A percentile compares a stretch with the other conserved stretches of the same genome.
Evolutionary conservation across 2,113 vertebrate genomes (phyloP).

Genomic region (Myodes glareolus): DNA sequence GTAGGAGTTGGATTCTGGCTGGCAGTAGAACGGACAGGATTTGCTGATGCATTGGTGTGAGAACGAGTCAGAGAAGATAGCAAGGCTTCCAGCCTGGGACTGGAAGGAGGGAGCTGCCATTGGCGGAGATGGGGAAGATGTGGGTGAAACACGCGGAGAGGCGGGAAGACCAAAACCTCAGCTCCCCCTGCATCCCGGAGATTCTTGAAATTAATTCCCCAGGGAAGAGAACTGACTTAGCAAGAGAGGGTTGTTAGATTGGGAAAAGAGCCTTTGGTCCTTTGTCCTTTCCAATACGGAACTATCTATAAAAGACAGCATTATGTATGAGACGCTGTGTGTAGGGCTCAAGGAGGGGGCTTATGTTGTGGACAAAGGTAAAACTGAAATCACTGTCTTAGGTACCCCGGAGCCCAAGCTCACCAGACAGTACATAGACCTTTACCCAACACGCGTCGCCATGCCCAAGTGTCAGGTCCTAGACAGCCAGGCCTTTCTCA

Average conservation of each 20-base stretch:
- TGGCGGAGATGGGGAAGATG: background rate
- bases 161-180: too few species aligned
- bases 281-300: conserved; percentile 11
- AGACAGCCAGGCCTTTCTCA: background rate
- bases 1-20: background rate
- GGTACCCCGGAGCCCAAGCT: background rate
- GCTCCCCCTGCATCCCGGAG: background rate
- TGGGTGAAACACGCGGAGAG: too few species aligned
- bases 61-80: background rate
- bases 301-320: background rate
- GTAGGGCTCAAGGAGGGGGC: background rate
- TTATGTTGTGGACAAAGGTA: background rate
- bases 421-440: background rate
- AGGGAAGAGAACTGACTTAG: background rate
- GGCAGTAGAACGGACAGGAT: background rate
- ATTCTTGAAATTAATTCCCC: conserved; percentile 55
- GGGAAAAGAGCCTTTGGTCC: conserved; percentile 4
- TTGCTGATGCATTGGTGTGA: background rate
- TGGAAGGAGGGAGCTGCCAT: background rate
- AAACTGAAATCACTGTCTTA: background rate
- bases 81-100: background rate
- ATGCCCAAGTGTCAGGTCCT: background rate
- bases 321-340: background rate
- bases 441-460: background rate
- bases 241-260: conserved; percentile 11